Percentiles rank a stretch among this genome's conserved stretches.
phyloP scores from a whole-genome alignment of 2,797 vertebrate genomes.

The Falco peregrinus region DNA sequence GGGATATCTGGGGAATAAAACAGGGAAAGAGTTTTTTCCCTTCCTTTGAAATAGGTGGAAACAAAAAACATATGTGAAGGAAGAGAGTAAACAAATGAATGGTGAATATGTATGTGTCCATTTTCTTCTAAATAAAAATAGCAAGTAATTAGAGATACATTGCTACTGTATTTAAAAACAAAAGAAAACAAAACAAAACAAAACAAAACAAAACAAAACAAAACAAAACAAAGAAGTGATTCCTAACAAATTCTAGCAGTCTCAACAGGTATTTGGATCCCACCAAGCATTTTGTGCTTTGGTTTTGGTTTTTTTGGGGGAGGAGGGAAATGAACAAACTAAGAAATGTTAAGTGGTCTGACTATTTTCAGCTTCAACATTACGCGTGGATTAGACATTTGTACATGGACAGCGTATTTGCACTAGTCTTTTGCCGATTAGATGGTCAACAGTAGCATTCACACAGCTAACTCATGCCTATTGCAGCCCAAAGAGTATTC shows the following conservation, averaged over 20 bases:
- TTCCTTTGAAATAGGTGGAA: not conserved
- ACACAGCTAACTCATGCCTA: not conserved
- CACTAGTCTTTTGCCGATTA: not conserved
- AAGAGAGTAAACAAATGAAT: not conserved
- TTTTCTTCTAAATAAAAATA: not conserved
- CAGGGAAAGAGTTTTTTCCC: not conserved
- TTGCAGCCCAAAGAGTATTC: not conserved
- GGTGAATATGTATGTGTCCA: not conserved
- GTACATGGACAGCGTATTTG: not conserved
- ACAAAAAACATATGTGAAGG: not conserved
- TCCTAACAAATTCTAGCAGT: not conserved
- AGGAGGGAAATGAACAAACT: not conserved
- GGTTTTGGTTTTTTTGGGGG: too few relatives aligned
- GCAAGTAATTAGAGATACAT: not conserved
- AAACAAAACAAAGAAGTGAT: not conserved
- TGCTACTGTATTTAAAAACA: not conserved
- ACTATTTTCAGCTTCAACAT: not conserved
- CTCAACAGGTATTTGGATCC: not conserved
- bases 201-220: not conserved
- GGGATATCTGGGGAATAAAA: not conserved
- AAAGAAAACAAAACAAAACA: not conserved
- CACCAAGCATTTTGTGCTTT: not conserved
- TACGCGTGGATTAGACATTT: not conserved
- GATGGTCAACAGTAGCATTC: not conserved
- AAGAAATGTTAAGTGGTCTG: not conserved